Percentiles rank a stretch among this genome's conserved stretches.
phyloP scores from a whole-genome alignment of 2,113 vertebrate species.

The Falco punctatus region DNA sequence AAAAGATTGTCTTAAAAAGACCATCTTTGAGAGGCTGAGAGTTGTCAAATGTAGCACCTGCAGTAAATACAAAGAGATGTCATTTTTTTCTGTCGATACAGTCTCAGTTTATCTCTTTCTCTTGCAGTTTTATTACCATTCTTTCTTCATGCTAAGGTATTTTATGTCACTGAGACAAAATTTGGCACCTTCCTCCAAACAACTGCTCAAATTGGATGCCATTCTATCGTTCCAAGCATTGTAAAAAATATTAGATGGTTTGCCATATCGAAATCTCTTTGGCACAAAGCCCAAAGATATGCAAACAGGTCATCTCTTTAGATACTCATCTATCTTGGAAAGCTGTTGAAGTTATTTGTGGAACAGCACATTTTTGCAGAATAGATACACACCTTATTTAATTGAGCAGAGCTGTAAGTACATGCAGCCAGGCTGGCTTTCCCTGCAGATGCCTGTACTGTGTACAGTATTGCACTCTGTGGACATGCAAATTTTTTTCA shows the following conservation, averaged over 20 bases:
- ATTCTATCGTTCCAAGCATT: background rate
- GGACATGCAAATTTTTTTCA: slow-evolving; percentile 3
- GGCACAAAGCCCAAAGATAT: background rate
- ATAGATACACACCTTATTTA: background rate
- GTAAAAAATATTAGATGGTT: background rate
- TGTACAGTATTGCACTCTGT: background rate
- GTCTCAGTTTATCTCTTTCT: background rate
- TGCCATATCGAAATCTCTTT: background rate
- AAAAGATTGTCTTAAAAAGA: background rate
- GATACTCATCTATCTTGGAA: background rate
- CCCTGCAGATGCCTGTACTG: background rate
- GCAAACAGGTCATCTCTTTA: background rate
- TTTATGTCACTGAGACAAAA: background rate
- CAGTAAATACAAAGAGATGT: background rate
- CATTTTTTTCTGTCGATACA: background rate
- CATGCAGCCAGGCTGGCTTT: background rate
- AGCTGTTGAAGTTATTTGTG: background rate
- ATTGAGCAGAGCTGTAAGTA: background rate
- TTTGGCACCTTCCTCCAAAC: background rate
- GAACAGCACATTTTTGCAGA: background rate
- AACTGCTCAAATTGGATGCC: background rate
- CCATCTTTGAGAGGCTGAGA: background rate
- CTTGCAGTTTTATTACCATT: background rate
- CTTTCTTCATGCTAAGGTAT: background rate
- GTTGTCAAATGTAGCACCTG: background rate